Evolutionary conservation across 2,797 vertebrate species (phyloP).

Genomic region (Clamator glandarius): DNA sequence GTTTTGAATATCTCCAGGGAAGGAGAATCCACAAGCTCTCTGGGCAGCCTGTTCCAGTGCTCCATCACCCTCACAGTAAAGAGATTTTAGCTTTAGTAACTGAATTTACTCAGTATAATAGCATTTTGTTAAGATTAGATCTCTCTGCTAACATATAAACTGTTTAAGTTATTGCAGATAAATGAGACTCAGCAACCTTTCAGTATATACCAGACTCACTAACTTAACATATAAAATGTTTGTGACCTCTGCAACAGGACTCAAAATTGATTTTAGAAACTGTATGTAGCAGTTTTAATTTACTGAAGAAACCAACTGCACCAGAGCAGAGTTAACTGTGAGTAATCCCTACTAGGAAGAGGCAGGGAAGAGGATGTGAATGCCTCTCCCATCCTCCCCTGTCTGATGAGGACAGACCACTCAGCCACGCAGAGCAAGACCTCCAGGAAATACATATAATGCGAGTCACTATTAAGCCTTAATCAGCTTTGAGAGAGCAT

Average conservation of each 20-base stretch:
- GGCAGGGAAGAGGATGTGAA: conserved; percentile 58
- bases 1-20: too few relatives aligned
- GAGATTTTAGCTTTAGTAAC: not conserved
- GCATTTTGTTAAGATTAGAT: not conserved
- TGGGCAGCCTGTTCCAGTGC: too few relatives aligned
- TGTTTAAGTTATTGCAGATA: not conserved
- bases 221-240: not conserved
- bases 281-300: not conserved
- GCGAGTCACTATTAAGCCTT: conserved; percentile 5
- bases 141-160: not conserved
- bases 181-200: not conserved
- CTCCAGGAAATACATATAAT: conserved; percentile 56
- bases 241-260: not conserved
- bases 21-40: too few relatives aligned
- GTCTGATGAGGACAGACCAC: not conserved
- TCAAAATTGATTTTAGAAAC: not conserved
- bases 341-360: not conserved
- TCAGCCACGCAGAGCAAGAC: conserved; percentile 34
- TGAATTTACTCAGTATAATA: not conserved
- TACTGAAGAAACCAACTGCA: not conserved
- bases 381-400: conserved; percentile 61
- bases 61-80: too few relatives aligned
- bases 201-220: not conserved
- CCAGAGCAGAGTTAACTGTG: not conserved
- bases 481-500: conserved; percentile 11